These are phyloP conservation scores for Drosophila bipectinata DNA, from an alignment of 1,140 invertebrate genomes.

Conservation along the genomic window DNA sequence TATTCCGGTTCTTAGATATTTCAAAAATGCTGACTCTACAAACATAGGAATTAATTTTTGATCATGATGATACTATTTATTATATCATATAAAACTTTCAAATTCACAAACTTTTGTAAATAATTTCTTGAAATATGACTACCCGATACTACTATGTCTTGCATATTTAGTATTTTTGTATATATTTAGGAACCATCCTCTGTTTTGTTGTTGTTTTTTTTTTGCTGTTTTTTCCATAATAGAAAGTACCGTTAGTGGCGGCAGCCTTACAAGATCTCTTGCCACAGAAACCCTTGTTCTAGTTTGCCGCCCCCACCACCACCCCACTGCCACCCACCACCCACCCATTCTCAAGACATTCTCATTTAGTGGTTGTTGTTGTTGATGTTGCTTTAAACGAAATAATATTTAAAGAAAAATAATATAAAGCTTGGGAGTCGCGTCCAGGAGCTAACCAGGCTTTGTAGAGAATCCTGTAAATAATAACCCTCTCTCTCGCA, in stretches of 20 bases:
- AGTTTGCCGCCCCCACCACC: neutral
- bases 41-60: too few species aligned
- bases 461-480: conserved; percentile 30
- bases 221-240: neutral
- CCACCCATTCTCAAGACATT: conserved; percentile 3
- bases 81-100: too few species aligned
- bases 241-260: neutral
- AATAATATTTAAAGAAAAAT: neutral
- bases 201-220: neutral
- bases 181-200: neutral
- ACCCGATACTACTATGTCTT: neutral
- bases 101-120: neutral
- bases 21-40: too few species aligned
- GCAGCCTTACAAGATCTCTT: conserved; percentile 21
- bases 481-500: conserved; percentile 19
- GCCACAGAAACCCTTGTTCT: neutral
- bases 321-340: neutral
- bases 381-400: conserved; percentile 48
- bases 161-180: too few species aligned
- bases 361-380: conserved; percentile 51
- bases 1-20: too few species aligned
- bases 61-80: too few species aligned
- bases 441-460: neutral
- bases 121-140: neutral
- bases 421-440: neutral